Evolutionary conservation across 1,140 invertebrate species (phyloP).

Genomic region (Cardiocondyla obscurior): DNA sequence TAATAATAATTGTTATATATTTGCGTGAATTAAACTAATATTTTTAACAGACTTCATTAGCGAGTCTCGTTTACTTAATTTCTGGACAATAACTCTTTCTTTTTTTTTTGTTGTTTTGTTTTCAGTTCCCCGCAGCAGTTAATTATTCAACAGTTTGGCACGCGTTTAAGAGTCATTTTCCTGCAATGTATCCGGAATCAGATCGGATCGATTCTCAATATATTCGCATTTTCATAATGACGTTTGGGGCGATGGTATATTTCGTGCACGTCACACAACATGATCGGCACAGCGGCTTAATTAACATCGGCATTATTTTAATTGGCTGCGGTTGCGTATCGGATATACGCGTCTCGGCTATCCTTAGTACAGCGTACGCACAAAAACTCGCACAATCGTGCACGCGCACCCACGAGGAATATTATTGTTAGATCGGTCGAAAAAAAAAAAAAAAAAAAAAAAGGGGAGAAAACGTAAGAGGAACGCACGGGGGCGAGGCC

Average conservation of each 20-base stretch:
- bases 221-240: constrained; percentile 27
- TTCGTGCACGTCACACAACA: constrained; percentile 21
- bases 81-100: background rate
- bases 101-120: too few relatives aligned
- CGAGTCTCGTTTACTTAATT: background rate
- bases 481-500: constrained; percentile 21
- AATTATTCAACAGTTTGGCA: background rate
- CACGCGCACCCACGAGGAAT: background rate
- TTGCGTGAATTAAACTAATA: background rate
- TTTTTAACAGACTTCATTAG: background rate
- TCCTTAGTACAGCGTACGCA: background rate
- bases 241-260: constrained; percentile 4
- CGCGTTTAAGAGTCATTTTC: background rate
- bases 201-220: background rate
- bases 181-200: background rate
- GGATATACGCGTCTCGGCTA: background rate
- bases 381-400: background rate
- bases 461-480: background rate
- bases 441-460: constrained; percentile 45
- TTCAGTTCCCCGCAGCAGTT: background rate
- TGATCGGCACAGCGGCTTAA: constrained; percentile 38
- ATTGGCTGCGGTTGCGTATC: constrained; percentile 33
- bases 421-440: constrained; percentile 16
- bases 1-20: background rate
- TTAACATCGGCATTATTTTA: constrained; percentile 51